Conservation (phyloP, 2,888 invertebrate genomes). For the Isotomurus palustris region DNA sequence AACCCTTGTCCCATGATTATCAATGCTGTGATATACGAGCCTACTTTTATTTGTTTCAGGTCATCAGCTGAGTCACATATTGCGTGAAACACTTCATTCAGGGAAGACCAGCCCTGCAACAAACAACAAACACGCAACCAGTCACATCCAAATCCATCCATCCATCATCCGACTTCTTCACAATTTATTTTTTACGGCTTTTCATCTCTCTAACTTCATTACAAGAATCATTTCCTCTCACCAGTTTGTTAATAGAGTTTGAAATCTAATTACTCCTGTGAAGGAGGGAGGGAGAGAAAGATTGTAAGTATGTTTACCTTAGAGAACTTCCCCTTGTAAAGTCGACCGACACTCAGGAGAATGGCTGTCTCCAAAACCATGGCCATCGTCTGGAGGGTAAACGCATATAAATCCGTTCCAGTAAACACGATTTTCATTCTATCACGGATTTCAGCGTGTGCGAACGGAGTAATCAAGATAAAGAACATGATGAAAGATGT, state of each 20-base stretch:
- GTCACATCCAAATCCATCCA: too few species aligned
- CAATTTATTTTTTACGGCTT: neutral
- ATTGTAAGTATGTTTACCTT: constrained; percentile 31
- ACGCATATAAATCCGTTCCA: constrained; percentile 41
- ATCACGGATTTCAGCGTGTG: constrained; percentile 32
- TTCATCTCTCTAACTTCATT: neutral
- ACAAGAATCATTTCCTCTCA: neutral
- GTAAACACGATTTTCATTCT: constrained; percentile 31
- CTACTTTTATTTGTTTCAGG: constrained; percentile 30
- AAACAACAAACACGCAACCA: constrained; percentile 6
- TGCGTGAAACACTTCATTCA: constrained; percentile 36
- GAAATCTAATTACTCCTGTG: constrained; percentile 1
- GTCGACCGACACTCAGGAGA: constrained; percentile 26
- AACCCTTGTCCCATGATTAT: constrained; percentile 24
- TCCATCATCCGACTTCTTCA: neutral
- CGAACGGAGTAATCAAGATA: constrained; percentile 25
- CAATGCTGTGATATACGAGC: constrained; percentile 23
- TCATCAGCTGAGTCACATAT: constrained; percentile 38
- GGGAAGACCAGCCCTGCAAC: constrained; percentile 31
- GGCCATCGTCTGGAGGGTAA: constrained; percentile 38
- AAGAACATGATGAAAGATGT: constrained; percentile 27
- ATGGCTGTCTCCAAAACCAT: constrained; percentile 39
- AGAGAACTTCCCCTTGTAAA: constrained; percentile 28
- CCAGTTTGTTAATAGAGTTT: neutral
- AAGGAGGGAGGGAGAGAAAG: too few species aligned